Evolutionary conservation across 2,113 vertebrate genomes (phyloP).

Genomic region (Esox niger): DNA sequence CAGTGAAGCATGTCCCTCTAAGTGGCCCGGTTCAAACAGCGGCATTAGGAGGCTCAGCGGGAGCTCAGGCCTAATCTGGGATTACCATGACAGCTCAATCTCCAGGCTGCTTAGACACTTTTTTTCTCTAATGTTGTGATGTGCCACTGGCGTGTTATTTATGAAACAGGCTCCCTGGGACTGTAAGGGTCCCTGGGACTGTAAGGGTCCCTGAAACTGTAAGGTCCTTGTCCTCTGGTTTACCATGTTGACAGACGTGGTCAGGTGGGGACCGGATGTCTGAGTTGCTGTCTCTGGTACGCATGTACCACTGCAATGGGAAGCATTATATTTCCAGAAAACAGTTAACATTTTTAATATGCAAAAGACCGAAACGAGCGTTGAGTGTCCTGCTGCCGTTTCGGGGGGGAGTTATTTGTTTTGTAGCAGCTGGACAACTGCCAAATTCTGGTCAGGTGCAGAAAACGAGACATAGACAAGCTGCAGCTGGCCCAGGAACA

Average conservation of each 20-base stretch:
- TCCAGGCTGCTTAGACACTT: slow-evolving; percentile 62
- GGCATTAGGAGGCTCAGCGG: slow-evolving; percentile 66
- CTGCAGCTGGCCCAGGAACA: no score
- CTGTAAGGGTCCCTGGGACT: no score
- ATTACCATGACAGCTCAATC: slow-evolving; percentile 62
- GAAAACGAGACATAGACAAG: no score
- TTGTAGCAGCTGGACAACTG: no score
- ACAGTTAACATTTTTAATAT: no score
- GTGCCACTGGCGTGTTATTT: no score
- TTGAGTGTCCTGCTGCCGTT: no score
- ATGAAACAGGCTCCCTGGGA: no score
- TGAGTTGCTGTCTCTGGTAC: slow-evolving; percentile 27
- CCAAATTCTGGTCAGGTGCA: no score
- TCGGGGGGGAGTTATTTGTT: no score
- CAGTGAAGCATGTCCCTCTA: neutral
- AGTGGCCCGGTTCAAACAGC: slow-evolving; percentile 21
- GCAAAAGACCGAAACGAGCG: no score
- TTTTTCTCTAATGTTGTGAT: slow-evolving; percentile 28
- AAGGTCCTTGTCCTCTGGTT: neutral
- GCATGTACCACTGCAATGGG: slow-evolving; percentile 7
- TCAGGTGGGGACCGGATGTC: slow-evolving; percentile 11
- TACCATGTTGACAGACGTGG: slow-evolving; percentile 34
- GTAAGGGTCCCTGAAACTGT: neutral
- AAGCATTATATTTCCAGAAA: no score
- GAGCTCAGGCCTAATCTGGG: slow-evolving; percentile 67